Percentiles rank a stretch among this genome's conserved stretches.
These are phyloP conservation scores for Acipenser transmontanus DNA, from an alignment of 2,797 vertebrate genomes.

Conservation along the genomic window DNA sequence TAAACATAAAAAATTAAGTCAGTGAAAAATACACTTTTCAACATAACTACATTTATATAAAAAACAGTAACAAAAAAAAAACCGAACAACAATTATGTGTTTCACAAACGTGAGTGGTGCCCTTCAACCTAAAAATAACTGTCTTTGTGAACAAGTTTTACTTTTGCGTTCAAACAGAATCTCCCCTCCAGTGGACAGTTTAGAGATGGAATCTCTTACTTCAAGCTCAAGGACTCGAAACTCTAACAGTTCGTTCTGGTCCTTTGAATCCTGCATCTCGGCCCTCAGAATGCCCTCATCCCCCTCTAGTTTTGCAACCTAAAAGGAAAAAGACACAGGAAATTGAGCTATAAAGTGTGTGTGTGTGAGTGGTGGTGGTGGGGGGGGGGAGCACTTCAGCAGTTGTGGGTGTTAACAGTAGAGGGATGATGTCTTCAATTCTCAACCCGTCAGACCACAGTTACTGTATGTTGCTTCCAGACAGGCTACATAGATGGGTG, in stretches of 20 bases:
- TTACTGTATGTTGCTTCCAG: too few relatives aligned
- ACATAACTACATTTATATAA: too few relatives aligned
- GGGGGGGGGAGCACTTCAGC: not conserved
- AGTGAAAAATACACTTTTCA: too few relatives aligned
- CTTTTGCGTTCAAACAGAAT: slow-evolving; percentile 75
- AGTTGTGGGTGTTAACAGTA: not conserved
- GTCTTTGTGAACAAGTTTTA: slow-evolving; percentile 71
- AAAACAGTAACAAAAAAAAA: slow-evolving; percentile 29
- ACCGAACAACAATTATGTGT: too few relatives aligned
- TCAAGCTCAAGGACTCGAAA: slow-evolving; percentile 96
- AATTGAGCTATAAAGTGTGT: not conserved
- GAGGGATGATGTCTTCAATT: not conserved
- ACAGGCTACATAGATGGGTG: too few relatives aligned
- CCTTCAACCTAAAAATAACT: slow-evolving; percentile 40
- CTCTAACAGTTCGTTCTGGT: slow-evolving; percentile 97
- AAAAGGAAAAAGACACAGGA: slow-evolving; percentile 24
- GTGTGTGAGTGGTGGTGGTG: too few relatives aligned
- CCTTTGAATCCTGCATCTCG: slow-evolving; percentile 85
- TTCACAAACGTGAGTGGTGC: slow-evolving; percentile 18
- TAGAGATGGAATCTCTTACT: slow-evolving; percentile 95
- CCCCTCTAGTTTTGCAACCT: slow-evolving; percentile 79
- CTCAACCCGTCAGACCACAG: not conserved
- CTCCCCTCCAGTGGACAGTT: slow-evolving; percentile 78
- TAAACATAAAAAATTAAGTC: slow-evolving; percentile 38
- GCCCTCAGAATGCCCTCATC: slow-evolving; percentile 75